Base-by-base conservation (phyloP, 2,797 vertebrate genomes). In the Neostethus bicornis region DNA sequence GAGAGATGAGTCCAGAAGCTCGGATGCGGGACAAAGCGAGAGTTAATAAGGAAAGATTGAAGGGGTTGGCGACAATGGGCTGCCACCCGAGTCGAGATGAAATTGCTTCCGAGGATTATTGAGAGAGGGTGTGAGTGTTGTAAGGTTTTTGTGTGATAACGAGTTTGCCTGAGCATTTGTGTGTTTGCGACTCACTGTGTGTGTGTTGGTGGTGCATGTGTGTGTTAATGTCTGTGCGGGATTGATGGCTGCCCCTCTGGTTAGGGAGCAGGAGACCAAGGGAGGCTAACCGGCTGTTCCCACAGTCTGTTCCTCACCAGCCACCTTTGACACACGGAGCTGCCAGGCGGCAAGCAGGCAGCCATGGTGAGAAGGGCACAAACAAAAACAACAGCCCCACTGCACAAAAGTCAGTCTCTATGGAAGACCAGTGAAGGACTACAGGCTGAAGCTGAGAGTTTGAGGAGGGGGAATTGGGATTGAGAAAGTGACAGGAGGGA, bases 91-190 rank as follows among this genome's bases (percentile, higher is more conserved):
- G 90, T 85, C 84, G 86, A 81, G 81, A 93, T 90, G 89, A 93
- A 93, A 94, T 94, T 93, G 93, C 94, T 96, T 96, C 94, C 94
- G 94, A 92, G 94, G 95, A 95, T 96, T 95, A 96, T 93, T 94
- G 90, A 87, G 89, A 91, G 88, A 87, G 85, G 90, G 89, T 89
- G 90, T 90, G 89, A 89, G 89, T 84, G 70, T 86, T 87, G 86
- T 84, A 69, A 73, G 73, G 77, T 85, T 88, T 86, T 86, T 86
- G 79, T 84, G 79, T 76, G 78, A 73, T 82, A 84, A 83, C 76
- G 85, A 85, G 83, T 86, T 84, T 86, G 84, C 83, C 83, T 58
- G 85, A 79, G 84, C 83, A 82, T 85, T 79, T 84, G 66, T 83
- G 77, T 70, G 83, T 80, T 81, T 77, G 79, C 65, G 61, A 53